These are phyloP conservation scores for Drosophila ananassae DNA, from an alignment of 1,140 invertebrate genomes.

Conservation along the genomic window DNA sequence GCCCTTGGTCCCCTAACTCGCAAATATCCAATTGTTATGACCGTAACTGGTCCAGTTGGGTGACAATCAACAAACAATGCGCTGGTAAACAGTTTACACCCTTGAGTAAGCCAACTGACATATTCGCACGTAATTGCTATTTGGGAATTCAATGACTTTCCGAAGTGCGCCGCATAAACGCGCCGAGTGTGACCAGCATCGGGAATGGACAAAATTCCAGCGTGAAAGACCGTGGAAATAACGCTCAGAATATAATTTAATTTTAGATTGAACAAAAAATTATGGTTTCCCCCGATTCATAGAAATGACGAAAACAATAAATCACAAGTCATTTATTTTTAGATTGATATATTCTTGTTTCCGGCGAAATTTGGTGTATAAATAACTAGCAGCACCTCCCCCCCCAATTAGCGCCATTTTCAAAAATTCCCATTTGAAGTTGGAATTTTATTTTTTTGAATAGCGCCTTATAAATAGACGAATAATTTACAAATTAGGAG, in stretches of 20 bases:
- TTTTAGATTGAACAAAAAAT: not conserved
- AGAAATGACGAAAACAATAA: not conserved
- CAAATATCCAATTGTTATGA: not conserved
- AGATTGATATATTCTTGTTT: no score
- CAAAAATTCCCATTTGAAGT: not conserved
- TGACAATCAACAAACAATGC: not conserved
- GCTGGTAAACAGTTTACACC: not conserved
- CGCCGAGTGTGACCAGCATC: not conserved
- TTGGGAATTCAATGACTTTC: not conserved
- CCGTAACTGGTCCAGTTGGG: not conserved
- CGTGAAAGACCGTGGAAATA: not conserved
- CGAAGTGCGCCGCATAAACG: conserved; percentile 16
- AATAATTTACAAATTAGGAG: conserved; percentile 9
- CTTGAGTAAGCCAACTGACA: not conserved
- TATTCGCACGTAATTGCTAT: not conserved
- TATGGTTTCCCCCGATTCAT: not conserved
- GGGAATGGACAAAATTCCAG: not conserved
- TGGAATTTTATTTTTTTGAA: not conserved
- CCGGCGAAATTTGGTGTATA: no score
- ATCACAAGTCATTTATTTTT: no score
- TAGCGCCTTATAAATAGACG: conserved; percentile 10
- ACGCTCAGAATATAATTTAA: not conserved
- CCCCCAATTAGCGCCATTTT: conserved; percentile 7
- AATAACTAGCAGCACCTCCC: no score
- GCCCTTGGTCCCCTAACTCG: not conserved